Evolutionary conservation across 2,113 vertebrate species (phyloP), one percentile per base, ranked within the genome.

Genomic region (Elgaria multicarinata): DNA sequence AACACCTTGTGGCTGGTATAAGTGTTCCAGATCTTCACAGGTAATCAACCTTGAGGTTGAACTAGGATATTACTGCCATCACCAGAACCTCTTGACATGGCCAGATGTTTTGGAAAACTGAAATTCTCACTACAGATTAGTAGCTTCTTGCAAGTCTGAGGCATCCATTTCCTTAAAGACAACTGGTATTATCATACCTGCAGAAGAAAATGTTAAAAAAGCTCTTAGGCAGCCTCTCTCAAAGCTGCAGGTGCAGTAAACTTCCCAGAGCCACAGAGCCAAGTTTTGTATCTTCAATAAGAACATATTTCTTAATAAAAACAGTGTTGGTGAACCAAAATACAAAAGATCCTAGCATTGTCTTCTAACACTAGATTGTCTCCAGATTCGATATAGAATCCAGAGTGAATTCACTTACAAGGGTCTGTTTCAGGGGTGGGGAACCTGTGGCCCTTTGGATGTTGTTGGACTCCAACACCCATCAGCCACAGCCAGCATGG

Each of bases 1-100:
- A 89, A 76, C 58, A 66, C 58, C 87, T 76, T 89, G 55, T 36
- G 33, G 50, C 71, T 83, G 81, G 46, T 71, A 33, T 69, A 36
- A 72, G 24, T 16, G 46, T 81, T n/a, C 87, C 46, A 72, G 64
- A 89, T 67, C 71, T 66, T 83, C 58, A 28, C 69, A 83, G 42
- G 72, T 74, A 44, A 75, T 75, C 79, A 88, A n/a, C 31, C 24
- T 89, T 66, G 13, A 53, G 22, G 33, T 50, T 64, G 71, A 76
- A 28, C 58, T 13, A 67, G 12, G 62, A n/a, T 36, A 62, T 83
- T 55, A 72, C 36, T 81, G 50, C 31, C 22, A 24, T 76, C 36
- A 75, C 10, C 33, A 75, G 39, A 55, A 18, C 33, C 28, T 13
- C 42, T 36, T 62, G 10, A 46, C 64, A 46, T 64, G 44, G 64